Percentiles rank a stretch among this genome's conserved stretches.
Conservation (phyloP, 2,797 vertebrate genomes). For the Anas acuta region DNA sequence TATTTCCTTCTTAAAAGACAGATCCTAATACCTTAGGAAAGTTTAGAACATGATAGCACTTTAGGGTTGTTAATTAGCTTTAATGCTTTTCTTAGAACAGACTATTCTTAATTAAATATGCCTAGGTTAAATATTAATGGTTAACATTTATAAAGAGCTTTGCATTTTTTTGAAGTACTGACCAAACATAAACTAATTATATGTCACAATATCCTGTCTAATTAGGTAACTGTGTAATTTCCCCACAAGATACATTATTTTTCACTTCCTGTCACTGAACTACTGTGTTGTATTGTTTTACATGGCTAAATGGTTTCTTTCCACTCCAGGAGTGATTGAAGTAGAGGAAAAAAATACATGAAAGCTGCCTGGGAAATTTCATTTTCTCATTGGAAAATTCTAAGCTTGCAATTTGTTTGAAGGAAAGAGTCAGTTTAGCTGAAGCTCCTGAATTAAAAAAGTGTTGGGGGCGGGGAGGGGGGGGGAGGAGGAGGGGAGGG, state of each 20-base stretch:
- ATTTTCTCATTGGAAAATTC: constrained; percentile 12
- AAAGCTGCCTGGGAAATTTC: constrained; percentile 10
- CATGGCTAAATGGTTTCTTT: constrained; percentile 14
- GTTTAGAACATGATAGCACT: not conserved
- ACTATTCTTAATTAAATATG: constrained; percentile 62
- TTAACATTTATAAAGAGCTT: constrained; percentile 52
- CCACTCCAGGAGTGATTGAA: constrained; percentile 19
- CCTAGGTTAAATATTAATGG: constrained; percentile 66
- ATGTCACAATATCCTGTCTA: constrained; percentile 65
- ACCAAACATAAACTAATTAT: constrained; percentile 69
- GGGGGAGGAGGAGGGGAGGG: too few species aligned
- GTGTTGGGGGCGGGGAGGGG: too few species aligned
- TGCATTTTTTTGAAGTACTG: constrained; percentile 42
- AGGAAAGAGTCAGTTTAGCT: not conserved
- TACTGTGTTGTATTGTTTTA: constrained; percentile 33
- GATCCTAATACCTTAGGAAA: not conserved
- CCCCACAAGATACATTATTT: constrained; percentile 53
- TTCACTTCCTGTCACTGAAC: constrained; percentile 40
- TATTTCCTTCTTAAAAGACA: not conserved
- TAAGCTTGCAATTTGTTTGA: not conserved
- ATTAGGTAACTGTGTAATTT: constrained; percentile 64
- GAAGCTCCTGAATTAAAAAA: not conserved
- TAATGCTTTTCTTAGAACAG: constrained; percentile 10
- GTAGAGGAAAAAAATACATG: not conserved
- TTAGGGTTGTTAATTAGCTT: constrained; percentile 25